phyloP scores from a whole-genome alignment of 1,140 invertebrate species.

The Subanguina moxae region DNA sequence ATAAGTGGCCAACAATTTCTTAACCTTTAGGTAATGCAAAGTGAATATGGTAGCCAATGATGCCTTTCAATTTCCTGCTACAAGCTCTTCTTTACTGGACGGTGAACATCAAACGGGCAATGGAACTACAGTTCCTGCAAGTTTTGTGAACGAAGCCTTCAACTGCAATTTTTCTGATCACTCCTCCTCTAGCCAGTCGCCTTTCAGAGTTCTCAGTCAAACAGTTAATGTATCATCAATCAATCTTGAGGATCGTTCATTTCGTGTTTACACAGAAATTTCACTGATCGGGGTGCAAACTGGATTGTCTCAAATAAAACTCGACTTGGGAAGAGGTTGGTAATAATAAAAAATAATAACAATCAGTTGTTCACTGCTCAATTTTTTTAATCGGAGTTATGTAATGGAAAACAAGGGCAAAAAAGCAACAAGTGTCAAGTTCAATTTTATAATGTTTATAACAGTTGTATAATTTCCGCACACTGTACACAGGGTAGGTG shows the following conservation, averaged over 20 bases:
- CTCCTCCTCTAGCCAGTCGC: neutral
- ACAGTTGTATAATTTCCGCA: neutral
- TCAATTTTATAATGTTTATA: neutral
- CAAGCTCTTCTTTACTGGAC: too few relatives aligned
- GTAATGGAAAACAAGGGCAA: neutral
- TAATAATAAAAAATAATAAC: neutral
- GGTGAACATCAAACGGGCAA: too few relatives aligned
- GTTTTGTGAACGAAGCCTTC: neutral
- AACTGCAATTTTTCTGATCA: constrained; percentile 11
- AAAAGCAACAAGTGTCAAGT: neutral
- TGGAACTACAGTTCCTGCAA: too few relatives aligned
- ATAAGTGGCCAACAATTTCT: too few relatives aligned
- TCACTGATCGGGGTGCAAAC: constrained; percentile 20
- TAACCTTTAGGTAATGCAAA: too few relatives aligned
- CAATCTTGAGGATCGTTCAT: constrained; percentile 19
- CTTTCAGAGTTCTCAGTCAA: constrained; percentile 26
- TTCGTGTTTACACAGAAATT: constrained; percentile 32
- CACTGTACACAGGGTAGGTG: too few relatives aligned
- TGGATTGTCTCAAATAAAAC: constrained; percentile 16
- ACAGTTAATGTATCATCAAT: constrained; percentile 21
- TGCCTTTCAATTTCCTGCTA: too few relatives aligned
- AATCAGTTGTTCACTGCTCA: neutral
- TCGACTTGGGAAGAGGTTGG: constrained; percentile 27
- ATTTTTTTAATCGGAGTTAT: neutral
- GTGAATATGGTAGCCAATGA: too few relatives aligned